These are phyloP conservation scores for Pinna nobilis DNA, from an alignment of 1,140 invertebrate species.

Conservation along the genomic window DNA sequence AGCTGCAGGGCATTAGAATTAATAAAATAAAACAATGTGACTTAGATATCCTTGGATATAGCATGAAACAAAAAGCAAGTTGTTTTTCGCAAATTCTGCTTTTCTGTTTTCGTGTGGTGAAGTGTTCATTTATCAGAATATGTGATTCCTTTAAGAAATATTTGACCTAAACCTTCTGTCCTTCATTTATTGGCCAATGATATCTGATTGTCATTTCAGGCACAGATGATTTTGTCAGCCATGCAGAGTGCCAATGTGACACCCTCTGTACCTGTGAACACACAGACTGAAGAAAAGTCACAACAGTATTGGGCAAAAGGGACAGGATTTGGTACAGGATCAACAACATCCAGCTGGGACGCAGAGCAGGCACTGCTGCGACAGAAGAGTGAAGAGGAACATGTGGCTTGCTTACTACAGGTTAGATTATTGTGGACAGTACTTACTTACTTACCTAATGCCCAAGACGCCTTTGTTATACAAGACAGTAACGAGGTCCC, in stretches of 20 bases:
- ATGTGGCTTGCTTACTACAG: conserved; percentile 89
- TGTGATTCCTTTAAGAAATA: not conserved
- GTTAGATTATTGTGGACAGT: conserved; percentile 31
- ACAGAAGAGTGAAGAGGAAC: conserved; percentile 93
- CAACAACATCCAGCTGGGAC: conserved; percentile 96
- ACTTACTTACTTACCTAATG: not conserved
- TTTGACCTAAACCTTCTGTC: no score
- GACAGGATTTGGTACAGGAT: conserved; percentile 96
- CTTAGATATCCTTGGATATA: no score
- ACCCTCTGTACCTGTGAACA: conserved; percentile 77
- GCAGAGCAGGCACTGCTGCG: conserved; percentile 93
- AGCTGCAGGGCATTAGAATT: no score
- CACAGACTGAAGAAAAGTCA: conserved; percentile 78
- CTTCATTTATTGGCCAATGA: not conserved
- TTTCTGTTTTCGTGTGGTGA: not conserved
- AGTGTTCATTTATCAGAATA: not conserved
- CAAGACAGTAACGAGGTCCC: no score
- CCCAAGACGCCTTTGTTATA: no score
- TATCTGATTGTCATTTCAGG: conserved; percentile 36
- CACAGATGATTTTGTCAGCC: conserved; percentile 64
- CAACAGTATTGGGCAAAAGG: conserved; percentile 95
- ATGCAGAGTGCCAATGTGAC: conserved; percentile 55
- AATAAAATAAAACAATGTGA: no score
- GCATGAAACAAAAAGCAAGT: no score
- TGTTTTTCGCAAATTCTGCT: no score